Percentiles rank a stretch among this genome's conserved stretches.
phyloP scores from a whole-genome alignment of 2,113 vertebrate species.

The Saimiri boliviensis region DNA sequence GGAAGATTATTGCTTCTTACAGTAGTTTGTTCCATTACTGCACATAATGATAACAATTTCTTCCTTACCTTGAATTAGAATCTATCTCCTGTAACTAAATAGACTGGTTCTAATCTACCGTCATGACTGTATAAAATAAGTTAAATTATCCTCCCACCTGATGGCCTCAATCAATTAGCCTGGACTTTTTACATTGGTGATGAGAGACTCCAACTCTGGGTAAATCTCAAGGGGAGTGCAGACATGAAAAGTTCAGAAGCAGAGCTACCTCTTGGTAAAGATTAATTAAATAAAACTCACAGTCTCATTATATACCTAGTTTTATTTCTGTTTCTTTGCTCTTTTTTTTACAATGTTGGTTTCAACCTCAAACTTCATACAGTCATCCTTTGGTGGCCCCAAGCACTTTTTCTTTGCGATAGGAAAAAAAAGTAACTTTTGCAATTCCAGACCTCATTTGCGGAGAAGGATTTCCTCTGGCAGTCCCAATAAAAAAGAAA shows the following conservation, averaged over 20 bases:
- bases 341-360: background rate
- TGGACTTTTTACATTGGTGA: background rate
- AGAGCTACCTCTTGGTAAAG: background rate
- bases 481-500: background rate
- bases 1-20: background rate
- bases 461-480: background rate
- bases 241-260: background rate
- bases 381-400: background rate
- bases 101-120: background rate
- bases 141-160: background rate
- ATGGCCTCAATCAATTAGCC: background rate
- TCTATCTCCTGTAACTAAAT: background rate
- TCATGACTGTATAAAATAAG: background rate
- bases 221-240: background rate
- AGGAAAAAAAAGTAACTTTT: background rate
- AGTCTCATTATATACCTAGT: background rate
- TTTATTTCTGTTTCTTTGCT: background rate
- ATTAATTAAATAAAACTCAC: background rate
- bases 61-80: background rate
- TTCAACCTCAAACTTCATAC: background rate
- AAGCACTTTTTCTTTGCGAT: background rate
- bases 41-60: background rate
- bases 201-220: background rate
- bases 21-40: background rate
- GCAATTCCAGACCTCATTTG: background rate